Evolutionary conservation across 1,140 invertebrate genomes (phyloP), one percentile per base, ranked within the genome.

Genomic region (Cyrtorhinus lividipennis): DNA sequence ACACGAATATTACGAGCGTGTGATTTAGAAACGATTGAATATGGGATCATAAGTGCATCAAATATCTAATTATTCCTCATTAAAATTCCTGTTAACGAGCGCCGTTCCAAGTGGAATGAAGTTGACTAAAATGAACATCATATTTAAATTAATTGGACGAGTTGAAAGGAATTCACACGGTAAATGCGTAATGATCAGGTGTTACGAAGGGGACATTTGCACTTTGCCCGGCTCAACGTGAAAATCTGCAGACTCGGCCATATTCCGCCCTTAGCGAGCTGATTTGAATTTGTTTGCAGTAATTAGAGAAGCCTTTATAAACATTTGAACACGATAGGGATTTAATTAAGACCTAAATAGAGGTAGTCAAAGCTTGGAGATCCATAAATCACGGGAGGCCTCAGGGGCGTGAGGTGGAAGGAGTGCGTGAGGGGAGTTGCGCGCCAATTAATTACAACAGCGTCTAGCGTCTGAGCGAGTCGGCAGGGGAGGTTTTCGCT

Each of bases 291-390:
- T 53, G 48, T 22, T 53, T 12, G 12, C 48, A 22, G 48, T 53
- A 53, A 53, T 53, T 53, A 53, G 48, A 22, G 48, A 20, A 22
- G 48, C 12, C 20, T 53, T 53, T 53, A 53, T 53, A 53, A 53
- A 53, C 48, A 53, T 53, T 53, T 53, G 48, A 53, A 53, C 48
- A 53, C 48, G 48, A 53, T 53, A 53, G 48, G 48, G 48, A 53
- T 53, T 53, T 53, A 53, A 53, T 53, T 53, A 53, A 53, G 48
- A 53, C 18, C 48, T 53, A 53, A 53, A 53, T 22, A 22, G 48
- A 53, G 48, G 48, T 53, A 53, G 48, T 53, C 48, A 53, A 53
- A 53, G 48, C 48, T 12, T 20, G 20, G 48, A 22, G 48, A 53
- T 12, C 48, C 48, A 53, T 53, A 53, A 53, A 53, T 53, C 48